Evolutionary conservation across 1,140 invertebrate genomes (phyloP).

Genomic region (Acromyrmex heyeri): DNA sequence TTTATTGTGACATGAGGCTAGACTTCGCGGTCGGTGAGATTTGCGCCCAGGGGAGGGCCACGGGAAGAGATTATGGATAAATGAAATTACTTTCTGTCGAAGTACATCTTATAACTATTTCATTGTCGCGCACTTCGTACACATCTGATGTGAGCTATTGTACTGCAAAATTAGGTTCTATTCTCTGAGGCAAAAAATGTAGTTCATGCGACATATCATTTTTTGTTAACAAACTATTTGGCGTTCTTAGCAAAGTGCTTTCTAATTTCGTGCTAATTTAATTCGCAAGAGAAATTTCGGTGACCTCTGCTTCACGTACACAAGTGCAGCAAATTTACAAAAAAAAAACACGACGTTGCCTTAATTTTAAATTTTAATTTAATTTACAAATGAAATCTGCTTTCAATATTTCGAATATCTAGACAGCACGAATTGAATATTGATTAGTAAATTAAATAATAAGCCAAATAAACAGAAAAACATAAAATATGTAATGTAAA

Average conservation of each 20-base stretch:
- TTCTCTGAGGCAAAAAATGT: constrained; percentile 15
- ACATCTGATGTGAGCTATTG: constrained; percentile 18
- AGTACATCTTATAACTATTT: constrained; percentile 57
- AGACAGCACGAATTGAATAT: neutral
- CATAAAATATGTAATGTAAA: constrained; percentile 8
- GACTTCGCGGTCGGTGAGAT: constrained; percentile 9
- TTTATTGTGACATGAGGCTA: constrained; percentile 37
- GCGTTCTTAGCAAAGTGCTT: neutral
- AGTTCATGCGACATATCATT: neutral
- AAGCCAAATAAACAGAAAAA: neutral
- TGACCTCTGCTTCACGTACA: neutral
- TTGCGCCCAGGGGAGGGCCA: neutral
- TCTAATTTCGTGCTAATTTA: constrained; percentile 22
- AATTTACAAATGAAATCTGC: constrained; percentile 7
- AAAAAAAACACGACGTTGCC: neutral
- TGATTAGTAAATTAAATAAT: neutral
- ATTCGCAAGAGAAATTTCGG: neutral
- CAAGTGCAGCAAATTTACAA: neutral
- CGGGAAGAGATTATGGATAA: neutral
- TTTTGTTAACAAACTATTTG: neutral
- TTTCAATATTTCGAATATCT: neutral
- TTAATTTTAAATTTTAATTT: constrained; percentile 3
- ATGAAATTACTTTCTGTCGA: constrained; percentile 42
- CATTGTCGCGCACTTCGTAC: constrained; percentile 50
- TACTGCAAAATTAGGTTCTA: constrained; percentile 55